Conservation (phyloP, 2,888 invertebrate species). For the Pantelozetes paolii region DNA sequence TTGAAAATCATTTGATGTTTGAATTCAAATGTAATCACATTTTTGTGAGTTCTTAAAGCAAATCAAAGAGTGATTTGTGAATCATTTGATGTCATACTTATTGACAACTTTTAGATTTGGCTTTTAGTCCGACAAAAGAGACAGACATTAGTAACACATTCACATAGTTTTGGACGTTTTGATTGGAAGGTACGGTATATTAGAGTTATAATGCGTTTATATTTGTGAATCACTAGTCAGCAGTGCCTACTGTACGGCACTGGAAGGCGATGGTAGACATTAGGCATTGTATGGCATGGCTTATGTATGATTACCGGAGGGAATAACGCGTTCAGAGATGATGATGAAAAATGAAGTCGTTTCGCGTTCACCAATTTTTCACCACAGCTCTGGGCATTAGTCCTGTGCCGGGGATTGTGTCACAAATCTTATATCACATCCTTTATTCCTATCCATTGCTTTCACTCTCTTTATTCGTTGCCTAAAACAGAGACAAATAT, state of each 20-base stretch:
- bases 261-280: neutral
- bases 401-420: constrained; percentile 15
- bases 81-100: constrained; percentile 29
- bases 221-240: neutral
- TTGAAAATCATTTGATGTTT: neutral
- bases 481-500: neutral
- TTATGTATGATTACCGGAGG: constrained; percentile 35
- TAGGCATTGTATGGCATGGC: constrained; percentile 17
- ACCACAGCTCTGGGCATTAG: constrained; percentile 38
- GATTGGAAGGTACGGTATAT: too few relatives aligned
- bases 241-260: neutral
- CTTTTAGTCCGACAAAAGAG: neutral
- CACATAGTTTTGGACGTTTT: constrained; percentile 26
- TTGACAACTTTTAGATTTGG: constrained; percentile 19
- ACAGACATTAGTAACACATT: constrained; percentile 31
- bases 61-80: constrained; percentile 30
- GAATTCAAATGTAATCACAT: neutral
- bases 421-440: constrained; percentile 35
- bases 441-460: neutral
- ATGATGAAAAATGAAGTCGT: constrained; percentile 39
- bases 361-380: constrained; percentile 37
- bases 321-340: constrained; percentile 23
- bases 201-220: neutral
- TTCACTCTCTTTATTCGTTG: neutral
- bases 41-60: neutral